Base-by-base conservation (phyloP, 2,888 invertebrate genomes). In the Aspidiotus rigidus region DNA sequence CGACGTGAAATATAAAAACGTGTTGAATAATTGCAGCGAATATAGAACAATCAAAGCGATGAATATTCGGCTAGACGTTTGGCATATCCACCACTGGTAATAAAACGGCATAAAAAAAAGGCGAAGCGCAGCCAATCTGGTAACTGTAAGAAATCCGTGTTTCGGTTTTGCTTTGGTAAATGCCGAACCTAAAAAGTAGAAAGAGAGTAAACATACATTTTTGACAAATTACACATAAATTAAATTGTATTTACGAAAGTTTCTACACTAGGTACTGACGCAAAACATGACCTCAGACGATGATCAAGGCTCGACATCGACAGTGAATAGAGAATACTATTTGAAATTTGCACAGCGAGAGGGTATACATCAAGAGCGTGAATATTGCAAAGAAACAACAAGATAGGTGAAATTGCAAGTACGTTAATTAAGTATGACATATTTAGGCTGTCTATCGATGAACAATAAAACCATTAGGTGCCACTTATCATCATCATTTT, bases 101-200 rank as follows among this genome's bases (percentile, higher is more conserved):
- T 90, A 87, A 16, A 89, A 81, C 6, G 97, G 97, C 70, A 96
- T 81, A 76, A 96, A 85, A 69, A 94, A 71, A 16, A 92, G 85
- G 66, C 95, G 83, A 71, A 89, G 81, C 64, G 93, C 81, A 7
- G 94, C 94, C 76, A 89, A 85, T 78, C 88, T 85, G 72, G 90
- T 86, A 72, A 95, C 90, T 56, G 90, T 89, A 59, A 89, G 83
- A 78, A 94, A 84, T 72, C 93, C 89, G 80, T 95, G 89, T 75
- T 94, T 93, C 2, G 96, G 93, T 79, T 96, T 96, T 15, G 93
- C 89, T 83, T 96, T 96, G 13, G 94, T 90, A 79, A 96, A 96
- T 71, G 94, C 92, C 55, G 96, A 95, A 61, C 95, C 95, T 93
- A 75, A 16, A n/a, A 41, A 60, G 2, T 7, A 17, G 2, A 53